Conservation (phyloP, 2,888 invertebrate genomes). For the Mythimna pallens region DNA sequence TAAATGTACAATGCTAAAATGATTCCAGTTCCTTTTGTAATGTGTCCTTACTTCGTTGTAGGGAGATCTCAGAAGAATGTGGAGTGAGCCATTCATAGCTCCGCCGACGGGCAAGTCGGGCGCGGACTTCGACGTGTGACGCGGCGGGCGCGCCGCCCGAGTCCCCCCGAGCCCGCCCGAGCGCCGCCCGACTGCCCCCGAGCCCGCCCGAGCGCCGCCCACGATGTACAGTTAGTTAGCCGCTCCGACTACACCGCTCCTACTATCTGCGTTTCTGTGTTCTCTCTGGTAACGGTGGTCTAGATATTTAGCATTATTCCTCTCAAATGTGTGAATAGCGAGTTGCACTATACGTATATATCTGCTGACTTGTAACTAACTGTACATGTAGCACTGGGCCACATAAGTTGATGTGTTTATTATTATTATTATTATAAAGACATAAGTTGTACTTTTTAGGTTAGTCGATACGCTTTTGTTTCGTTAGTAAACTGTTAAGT, state of each 20-base stretch:
- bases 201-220: background rate
- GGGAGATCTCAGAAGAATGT: conserved; percentile 99
- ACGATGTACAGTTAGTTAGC: conserved; percentile 50
- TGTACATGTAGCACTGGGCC: conserved; percentile 66
- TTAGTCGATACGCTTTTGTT: conserved; percentile 76
- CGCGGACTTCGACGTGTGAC: conserved; percentile 89
- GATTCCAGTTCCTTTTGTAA: background rate
- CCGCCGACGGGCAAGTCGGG: conserved; percentile 93
- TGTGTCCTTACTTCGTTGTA: conserved; percentile 75
- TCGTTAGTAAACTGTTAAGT: conserved; percentile 63
- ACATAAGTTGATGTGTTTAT: conserved; percentile 72
- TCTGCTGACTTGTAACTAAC: conserved; percentile 62
- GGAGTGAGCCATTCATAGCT: conserved; percentile 98
- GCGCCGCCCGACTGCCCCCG: background rate
- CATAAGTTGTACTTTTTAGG: conserved; percentile 74
- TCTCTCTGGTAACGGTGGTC: conserved; percentile 46
- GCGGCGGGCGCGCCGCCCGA: conserved; percentile 42
- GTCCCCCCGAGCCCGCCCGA: background rate
- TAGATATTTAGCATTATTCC: conserved; percentile 56
- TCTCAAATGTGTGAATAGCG: conserved; percentile 56
- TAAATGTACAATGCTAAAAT: background rate
- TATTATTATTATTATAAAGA: conserved; percentile 69
- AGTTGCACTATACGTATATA: conserved; percentile 55
- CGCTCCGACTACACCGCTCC: conserved; percentile 35
- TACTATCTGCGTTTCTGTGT: conserved; percentile 44